Evolutionary conservation across 1,140 invertebrate genomes (phyloP), one percentile per base, ranked within the genome.

Genomic region (Subanguina moxae): DNA sequence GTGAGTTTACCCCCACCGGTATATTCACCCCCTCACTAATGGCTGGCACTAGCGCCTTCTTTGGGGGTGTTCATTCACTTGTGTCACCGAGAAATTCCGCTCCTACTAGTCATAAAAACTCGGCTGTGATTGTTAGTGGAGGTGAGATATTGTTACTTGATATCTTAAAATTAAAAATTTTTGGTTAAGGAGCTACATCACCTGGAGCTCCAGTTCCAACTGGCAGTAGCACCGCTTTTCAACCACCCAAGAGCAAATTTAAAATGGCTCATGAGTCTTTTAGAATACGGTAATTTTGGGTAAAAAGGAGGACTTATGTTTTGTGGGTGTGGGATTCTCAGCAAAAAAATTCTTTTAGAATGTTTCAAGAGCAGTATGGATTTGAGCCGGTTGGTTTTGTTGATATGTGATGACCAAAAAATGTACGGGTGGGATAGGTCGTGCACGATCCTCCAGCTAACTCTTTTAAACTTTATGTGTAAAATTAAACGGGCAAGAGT

Each of bases 191-290:
- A 21, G 23, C 17, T 52, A 21, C 17, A 19, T 52, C 3, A 15
- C 48, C 15, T 52, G 48, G 48, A 38, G 3, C 32, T 38, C 32
- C 32, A 5, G 32, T 3, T 38, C 3, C 32, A 38, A 38, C 32
- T 38, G 32, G 32, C 11, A 38, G 32, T 11, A 52, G 8, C 3
- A 7, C 8, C 32, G 45, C 61, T 48, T 23, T 21, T 25, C 65
- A 42, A 15, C n/a, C 57, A n/a, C 67, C 75, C 11, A 75, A 76
- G 56, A 64, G 71, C n/a, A 75, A 75, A 43, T 75, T 75, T 23
- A 70, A 73, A 48, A 72, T 75, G 67, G 74, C 74, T 17, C 75
- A 76, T 32, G 75, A 77, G 38, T 63, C 57, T 27, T 76, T 76
- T 62, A 27, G 75, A 32, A 59, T 68, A 11, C 66, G 75, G n/a